These are phyloP conservation scores for Bombus confusus DNA, from an alignment of 1,140 invertebrate species.

Conservation along the genomic window DNA sequence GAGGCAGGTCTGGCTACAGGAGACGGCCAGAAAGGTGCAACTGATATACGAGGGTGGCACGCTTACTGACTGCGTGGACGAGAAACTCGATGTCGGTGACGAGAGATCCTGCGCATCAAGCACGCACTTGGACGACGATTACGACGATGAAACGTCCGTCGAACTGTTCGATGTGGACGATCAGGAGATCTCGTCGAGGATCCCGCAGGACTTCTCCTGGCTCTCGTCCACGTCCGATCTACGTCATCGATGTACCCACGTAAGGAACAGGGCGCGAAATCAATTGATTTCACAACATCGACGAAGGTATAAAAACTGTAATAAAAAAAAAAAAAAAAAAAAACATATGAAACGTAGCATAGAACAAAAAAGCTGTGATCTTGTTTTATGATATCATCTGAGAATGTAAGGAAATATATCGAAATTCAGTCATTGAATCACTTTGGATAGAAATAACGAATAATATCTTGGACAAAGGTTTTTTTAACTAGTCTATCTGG, in stretches of 20 bases:
- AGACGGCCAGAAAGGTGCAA: constrained; percentile 79
- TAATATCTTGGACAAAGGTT: not conserved
- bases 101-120: constrained; percentile 57
- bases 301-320: constrained; percentile 63
- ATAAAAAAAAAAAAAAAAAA: not conserved
- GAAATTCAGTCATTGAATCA: not conserved
- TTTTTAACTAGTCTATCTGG: too few species aligned
- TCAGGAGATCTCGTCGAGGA: constrained; percentile 48
- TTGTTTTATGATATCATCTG: not conserved
- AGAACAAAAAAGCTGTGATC: not conserved
- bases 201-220: constrained; percentile 69
- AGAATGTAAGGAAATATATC: not conserved
- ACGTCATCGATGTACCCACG: constrained; percentile 61
- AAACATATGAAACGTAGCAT: too few species aligned
- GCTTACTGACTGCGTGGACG: constrained; percentile 75
- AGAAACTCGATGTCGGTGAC: constrained; percentile 51
- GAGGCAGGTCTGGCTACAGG: constrained; percentile 81
- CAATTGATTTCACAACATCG: constrained; percentile 58
- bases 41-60: constrained; percentile 80
- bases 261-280: constrained; percentile 61
- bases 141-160: constrained; percentile 58
- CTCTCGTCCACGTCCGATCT: constrained; percentile 66
- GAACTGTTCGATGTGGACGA: constrained; percentile 58
- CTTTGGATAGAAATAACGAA: not conserved
- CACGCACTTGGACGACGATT: constrained; percentile 43